Base-by-base conservation (phyloP, 2,797 vertebrate species). In the Sphaeramia orbicularis region DNA sequence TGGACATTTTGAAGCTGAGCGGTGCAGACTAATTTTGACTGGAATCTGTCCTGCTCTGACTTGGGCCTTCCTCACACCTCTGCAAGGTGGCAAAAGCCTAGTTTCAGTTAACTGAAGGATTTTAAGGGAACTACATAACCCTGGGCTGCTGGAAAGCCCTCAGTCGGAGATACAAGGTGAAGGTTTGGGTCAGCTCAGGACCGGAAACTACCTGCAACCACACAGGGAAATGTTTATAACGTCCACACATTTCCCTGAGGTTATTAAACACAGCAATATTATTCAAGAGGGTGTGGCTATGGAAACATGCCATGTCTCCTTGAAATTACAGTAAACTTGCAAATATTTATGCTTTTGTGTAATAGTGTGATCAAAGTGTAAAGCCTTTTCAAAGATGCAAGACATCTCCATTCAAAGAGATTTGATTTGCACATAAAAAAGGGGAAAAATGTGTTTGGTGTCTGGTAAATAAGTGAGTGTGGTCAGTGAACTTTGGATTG, bases 401-500 rank as follows among this genome's bases (percentile, higher is more conserved):
- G 19, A 38, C 45, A 44, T 24, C 4, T 24, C 21, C 21, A 24
- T 24, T 24, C 21, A 24, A 24, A 24, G 21, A 24, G 21, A 24
- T 24, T 24, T 24, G 21, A 24, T 24, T 24, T 24, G 21, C 2
- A 24, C 21, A 24, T 24, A 37, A 35, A 37, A 40, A 47, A 24
- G 52, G 21, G 12, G 40, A 56, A 16, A 13, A 51, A 58, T 38
- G 11, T 68, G 70, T 74, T 75, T 76, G 71, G 14, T 40, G 38
- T 61, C 71, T 60, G 62, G 77, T 73, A 67, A 87, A 85, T 74
- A 66, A 82, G 70, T 72, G 72, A 77, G 61, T 7, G 30, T 40
- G 58, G 61, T 27, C 14, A 4, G 4, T 66, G 71, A 81, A 85
- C 81, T 84, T 81, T 85, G 81, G 70, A 80, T 64, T 15, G 16